Evolutionary conservation across 2,113 vertebrate species (phyloP), one percentile per base, ranked within the genome.

Genomic region (Sakesphorus luctuosus): DNA sequence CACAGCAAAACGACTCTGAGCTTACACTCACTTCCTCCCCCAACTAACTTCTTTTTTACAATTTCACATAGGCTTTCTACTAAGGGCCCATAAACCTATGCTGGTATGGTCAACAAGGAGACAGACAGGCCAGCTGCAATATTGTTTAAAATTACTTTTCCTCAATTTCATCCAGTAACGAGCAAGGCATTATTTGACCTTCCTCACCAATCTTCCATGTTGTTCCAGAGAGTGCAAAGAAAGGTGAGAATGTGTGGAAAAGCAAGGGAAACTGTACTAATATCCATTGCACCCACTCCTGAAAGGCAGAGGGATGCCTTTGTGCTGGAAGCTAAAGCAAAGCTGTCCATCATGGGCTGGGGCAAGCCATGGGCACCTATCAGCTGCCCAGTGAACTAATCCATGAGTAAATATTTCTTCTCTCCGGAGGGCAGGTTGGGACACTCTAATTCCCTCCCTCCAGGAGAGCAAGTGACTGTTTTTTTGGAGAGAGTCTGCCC

Each of bases 51-150:
- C 1, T 63, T 58, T 25, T 82, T 65, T 79, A 17, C 31, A 62
- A 73, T 82, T 93, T 85, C 86, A 94, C 82, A 87, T 35, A 85
- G 26, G 62, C 59, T 80, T 93, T 81, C 49, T 53, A 65, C 44
- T 58, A 69, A 36, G 52, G 58, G 31, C 16, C 53, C 44, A 78
- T 58, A 78, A 87, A 91, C 76, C n/a, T 81, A 63, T 81, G 59
- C 59, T 74, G 46, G 63, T 92, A 62, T 84, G 90, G 88, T 89
- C 38, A 95, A 44, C 20, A 52, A 35, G 28, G 25, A 94, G 83
- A 94, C 3, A 10, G 84, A 94, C 52, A 94, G 76, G 52, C 52
- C 91, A 97, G 93, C 73, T 96, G 89, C 69, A 73, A 43, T 58
- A 72, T 6, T 89, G 26, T 56, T 65, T 56, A 59, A 81, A 89